Evolutionary conservation across 2,113 vertebrate species (phyloP), one percentile per base, ranked within the genome.

Genomic region (Chitala chitala): DNA sequence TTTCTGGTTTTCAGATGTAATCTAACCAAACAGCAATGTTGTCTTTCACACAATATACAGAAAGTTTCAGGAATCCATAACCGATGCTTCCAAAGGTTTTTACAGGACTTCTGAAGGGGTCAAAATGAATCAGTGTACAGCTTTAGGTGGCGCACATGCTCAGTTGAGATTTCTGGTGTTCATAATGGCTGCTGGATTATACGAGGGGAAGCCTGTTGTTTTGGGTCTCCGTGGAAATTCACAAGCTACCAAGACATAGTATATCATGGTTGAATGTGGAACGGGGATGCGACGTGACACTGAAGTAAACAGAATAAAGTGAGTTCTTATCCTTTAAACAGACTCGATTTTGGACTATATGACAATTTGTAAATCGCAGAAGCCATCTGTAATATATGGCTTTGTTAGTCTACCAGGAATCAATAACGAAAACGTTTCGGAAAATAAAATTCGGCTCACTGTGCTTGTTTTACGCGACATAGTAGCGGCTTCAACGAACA

Each of bases 211-310:
- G 55, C 20, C 38, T 48, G 83, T 78, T 75, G 82, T 82, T 78
- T 82, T 76, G 75, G 82, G 82, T 88, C 78, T 82, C 72, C 76
- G 72, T 83, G 78, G 79, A 81, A 68, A 76, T 78, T 78, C 77
- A 71, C 69, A 59, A 55, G 3, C 61, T 63, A 76, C 54, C 38
- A 65, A 80, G 80, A 71, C 85, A 79, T 76, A 84, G 84, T 84
- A 77, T 87, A 89, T 87, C 85, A 92, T 92, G 90, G 74, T 90
- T 81, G 78, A 87, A 84, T 82, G 83, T 74, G 78, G 80, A 78
- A 78, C 80, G 20, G 80, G 82, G 78, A 81, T 81, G 71, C 79
- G 83, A n/a, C 74, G 58, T 4, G 76, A 85, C 81, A 84, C 74
- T 22, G 73, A 76, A 81, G 54, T 76, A 77, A 77, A 82, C 77